Conservation (phyloP, 2,113 vertebrate genomes). For the Prietella phreatophila region DNA sequence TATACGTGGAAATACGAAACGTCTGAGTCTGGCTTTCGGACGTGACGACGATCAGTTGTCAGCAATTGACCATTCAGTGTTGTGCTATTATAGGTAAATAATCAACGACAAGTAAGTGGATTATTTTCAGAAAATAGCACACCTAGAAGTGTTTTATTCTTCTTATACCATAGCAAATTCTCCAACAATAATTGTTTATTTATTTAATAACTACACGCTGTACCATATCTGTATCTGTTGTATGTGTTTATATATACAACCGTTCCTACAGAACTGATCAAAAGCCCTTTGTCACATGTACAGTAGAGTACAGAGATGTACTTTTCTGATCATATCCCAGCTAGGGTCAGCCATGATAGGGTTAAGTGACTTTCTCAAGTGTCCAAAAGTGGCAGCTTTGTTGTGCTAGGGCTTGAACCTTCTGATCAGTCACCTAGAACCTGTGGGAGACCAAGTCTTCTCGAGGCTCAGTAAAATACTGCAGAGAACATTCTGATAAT, state of each 20-base stretch:
- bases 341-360: background rate
- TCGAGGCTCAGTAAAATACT: background rate
- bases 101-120: background rate
- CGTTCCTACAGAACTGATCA: too few species aligned
- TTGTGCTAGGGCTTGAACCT: background rate
- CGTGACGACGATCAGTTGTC: constrained; percentile 1
- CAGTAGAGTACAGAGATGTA: background rate
- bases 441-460: background rate
- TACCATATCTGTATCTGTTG: background rate
- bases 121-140: background rate
- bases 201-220: background rate
- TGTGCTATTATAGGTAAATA: background rate
- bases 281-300: background rate
- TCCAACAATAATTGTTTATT: background rate
- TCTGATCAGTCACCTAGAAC: background rate
- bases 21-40: background rate
- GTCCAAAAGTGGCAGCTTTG: background rate
- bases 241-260: too few species aligned
- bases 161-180: background rate
- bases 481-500: background rate
- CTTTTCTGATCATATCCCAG: background rate
- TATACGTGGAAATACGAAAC: constrained; percentile 38
- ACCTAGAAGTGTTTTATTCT: background rate
- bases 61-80: background rate
- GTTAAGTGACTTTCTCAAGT: background rate